Evolutionary conservation across 2,113 vertebrate species (phyloP).

Genomic region (Mobula birostris): DNA sequence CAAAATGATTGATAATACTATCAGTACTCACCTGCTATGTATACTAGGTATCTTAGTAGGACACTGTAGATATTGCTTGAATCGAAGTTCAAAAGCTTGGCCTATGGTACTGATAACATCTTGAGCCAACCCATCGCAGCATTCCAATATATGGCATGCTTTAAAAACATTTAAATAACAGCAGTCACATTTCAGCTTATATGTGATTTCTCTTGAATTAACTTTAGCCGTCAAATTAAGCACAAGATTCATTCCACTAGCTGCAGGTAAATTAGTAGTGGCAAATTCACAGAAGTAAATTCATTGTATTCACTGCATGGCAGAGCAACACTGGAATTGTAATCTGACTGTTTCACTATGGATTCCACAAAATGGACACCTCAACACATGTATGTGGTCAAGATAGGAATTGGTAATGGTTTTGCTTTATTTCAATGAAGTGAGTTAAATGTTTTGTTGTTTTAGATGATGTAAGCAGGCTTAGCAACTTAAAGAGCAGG

Average conservation of each 20-base stretch:
- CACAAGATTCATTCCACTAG: neutral
- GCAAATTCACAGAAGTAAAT: neutral
- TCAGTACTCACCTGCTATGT: slow-evolving; percentile 72
- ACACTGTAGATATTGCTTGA: slow-evolving; percentile 89
- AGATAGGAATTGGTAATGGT: neutral
- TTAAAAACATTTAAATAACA: slow-evolving; percentile 37
- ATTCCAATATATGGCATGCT: slow-evolving; percentile 97
- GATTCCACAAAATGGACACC: neutral
- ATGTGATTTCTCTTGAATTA: neutral
- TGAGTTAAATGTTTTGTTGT: neutral
- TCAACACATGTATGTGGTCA: neutral
- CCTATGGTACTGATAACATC: slow-evolving; percentile 92
- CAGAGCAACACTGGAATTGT: neutral
- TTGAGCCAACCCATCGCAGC: slow-evolving; percentile 83
- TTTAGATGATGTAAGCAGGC: neutral
- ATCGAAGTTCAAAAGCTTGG: slow-evolving; percentile 93
- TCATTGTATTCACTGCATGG: neutral
- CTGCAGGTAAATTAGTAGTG: neutral
- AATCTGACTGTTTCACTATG: neutral
- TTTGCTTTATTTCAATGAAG: neutral
- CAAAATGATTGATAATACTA: neutral
- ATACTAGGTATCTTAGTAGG: slow-evolving; percentile 76
- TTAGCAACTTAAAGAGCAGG: neutral
- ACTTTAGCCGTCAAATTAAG: slow-evolving; percentile 23
- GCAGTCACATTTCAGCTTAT: slow-evolving; percentile 20